Base-by-base conservation (phyloP, 1,140 invertebrate genomes). In the Trissolcus basalis region DNA sequence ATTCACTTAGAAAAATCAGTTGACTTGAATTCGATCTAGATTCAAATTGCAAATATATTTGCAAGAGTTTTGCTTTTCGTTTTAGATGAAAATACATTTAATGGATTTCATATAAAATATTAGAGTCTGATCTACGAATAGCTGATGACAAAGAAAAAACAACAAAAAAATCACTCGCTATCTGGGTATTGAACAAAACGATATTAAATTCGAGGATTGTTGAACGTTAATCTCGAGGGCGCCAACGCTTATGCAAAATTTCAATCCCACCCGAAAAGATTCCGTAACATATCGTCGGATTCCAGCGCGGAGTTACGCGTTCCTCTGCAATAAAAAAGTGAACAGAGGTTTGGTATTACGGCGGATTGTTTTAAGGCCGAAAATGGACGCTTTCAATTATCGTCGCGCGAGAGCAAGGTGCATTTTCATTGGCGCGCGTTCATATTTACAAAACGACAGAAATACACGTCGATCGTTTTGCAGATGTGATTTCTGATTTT, bases 151-250 rank as follows among this genome's bases (percentile, higher is more conserved):
- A 70, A 59, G 58, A 32, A 11, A 44, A 27, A 13, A 3, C 43
- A 44, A 43, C 6, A 43, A 43, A 50, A 47, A 67, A 27, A 39
- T 27, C 54, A 27, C 15, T 32, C 54, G 33, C 47, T 12, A 60
- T 54, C 63, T 67, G 63, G 72, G 72, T 72, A 78, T 73, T 64
- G 75, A 64, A 65, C 68, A 72, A 58, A 71, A 70, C 76, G 65
- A 51, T 69, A 78, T 78, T 79, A 79, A 79, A 79, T 79, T 79
- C 51, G 67, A 75, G 77, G 77, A 79, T 79, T 71, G 70, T 50
- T 54, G 67, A 59, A 61, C 71, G 77, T 79, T 75, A 79, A 79
- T 79, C 77, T 79, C 77, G 56, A 63, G 51, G 56, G 72, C 54
- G 61, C 54, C 53, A 56, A 72, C 72, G 71, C 72, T 79, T 79